These are phyloP conservation scores for Ophioderma brevispina DNA, from an alignment of 35 echinoderm and acorn worm species.

Conservation along the genomic window DNA sequence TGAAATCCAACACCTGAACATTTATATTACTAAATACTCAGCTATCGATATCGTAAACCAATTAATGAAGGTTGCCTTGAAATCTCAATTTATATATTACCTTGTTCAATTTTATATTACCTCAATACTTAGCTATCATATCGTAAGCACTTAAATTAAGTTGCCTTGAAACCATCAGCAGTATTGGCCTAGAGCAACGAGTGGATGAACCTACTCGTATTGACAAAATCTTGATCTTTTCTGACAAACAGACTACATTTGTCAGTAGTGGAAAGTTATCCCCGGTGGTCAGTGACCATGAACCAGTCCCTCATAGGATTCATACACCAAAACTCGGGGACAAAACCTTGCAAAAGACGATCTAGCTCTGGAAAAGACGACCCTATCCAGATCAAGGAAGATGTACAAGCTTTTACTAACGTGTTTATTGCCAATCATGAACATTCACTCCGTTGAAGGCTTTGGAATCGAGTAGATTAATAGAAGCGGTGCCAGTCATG, in stretches of 20 bases:
- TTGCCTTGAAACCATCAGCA: constrained; percentile 19
- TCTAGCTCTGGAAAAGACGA: background rate
- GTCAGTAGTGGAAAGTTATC: background rate
- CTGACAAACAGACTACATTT: constrained; percentile 19
- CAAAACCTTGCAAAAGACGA: background rate
- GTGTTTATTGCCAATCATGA: background rate
- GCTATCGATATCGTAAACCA: no score
- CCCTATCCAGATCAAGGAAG: background rate
- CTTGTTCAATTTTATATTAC: no score
- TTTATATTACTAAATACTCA: no score
- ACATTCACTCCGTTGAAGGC: background rate
- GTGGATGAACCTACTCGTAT: constrained; percentile 38
- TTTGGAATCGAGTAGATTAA: background rate
- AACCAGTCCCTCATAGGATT: background rate
- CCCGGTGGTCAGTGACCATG: constrained; percentile 5
- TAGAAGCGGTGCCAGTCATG: background rate
- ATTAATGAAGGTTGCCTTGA: constrained; percentile 43
- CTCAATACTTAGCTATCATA: no score
- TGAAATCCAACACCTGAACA: no score
- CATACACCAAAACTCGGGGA: background rate
- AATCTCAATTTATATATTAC: no score
- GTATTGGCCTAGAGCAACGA: constrained; percentile 15
- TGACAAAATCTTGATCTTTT: constrained; percentile 37
- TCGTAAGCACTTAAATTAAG: no score
- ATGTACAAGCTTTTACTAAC: background rate